Conservation (phyloP, 2,888 invertebrate species). For the Phaonia tiefii region DNA sequence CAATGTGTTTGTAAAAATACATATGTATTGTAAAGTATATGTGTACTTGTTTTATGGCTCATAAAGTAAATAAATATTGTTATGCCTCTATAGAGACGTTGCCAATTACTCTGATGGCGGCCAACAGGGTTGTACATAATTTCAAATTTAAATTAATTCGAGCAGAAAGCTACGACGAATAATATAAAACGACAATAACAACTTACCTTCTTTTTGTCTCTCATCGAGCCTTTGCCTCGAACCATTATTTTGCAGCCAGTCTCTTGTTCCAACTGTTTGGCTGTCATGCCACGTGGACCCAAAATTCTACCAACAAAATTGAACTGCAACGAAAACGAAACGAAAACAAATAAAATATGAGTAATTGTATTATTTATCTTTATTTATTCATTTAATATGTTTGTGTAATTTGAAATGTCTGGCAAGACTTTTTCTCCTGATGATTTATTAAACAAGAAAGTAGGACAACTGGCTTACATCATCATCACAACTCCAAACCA, state of each 20-base stretch:
- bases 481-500: too few relatives aligned
- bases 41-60: not conserved
- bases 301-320: conserved; percentile 99
- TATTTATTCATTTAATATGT: too few relatives aligned
- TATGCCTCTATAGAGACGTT: too few relatives aligned
- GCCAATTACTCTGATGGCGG: not conserved
- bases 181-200: not conserved
- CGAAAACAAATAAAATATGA: conserved; percentile 39
- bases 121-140: not conserved
- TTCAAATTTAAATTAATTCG: not conserved
- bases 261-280: conserved; percentile 99
- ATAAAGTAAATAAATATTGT: not conserved
- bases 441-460: conserved; percentile 9
- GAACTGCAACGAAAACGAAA: conserved; percentile 88
- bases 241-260: conserved; percentile 99
- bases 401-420: conserved; percentile 15
- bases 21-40: too few relatives aligned
- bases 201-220: conserved; percentile 99
- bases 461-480: not conserved
- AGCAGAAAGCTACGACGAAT: not conserved
- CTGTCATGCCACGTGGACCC: conserved; percentile 99
- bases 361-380: too few relatives aligned
- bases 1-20: too few relatives aligned
- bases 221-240: conserved; percentile 99
- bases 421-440: too few relatives aligned